A percentile compares a stretch with the other conserved stretches of the same genome.
These are phyloP conservation scores for Montipora efflorescens DNA, from an alignment of 64 coral and sea anemone genomes.

Conservation along the genomic window DNA sequence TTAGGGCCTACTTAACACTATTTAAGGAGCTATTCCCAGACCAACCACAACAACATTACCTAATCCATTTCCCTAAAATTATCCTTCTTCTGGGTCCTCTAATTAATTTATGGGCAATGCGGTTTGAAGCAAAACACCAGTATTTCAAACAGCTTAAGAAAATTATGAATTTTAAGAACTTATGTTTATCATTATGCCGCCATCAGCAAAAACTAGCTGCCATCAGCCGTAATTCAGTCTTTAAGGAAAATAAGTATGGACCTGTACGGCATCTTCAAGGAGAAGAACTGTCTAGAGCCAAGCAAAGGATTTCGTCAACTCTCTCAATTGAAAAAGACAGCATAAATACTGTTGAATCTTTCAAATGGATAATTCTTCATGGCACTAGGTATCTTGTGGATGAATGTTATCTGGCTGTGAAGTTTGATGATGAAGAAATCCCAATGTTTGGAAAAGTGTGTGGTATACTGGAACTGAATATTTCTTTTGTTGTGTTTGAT, in stretches of 20 bases:
- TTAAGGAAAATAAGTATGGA: background rate
- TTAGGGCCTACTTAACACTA: constrained; percentile 24
- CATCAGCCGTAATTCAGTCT: background rate
- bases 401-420: constrained; percentile 16
- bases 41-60: constrained; percentile 39
- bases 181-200: constrained; percentile 29
- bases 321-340: background rate
- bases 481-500: constrained; percentile 14
- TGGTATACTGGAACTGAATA: constrained; percentile 9
- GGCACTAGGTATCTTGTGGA: constrained; percentile 10
- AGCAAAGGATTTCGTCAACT: background rate
- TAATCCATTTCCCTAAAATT: constrained; percentile 65
- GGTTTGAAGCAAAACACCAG: constrained; percentile 51
- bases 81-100: constrained; percentile 65
- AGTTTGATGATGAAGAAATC: constrained; percentile 3
- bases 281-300: background rate
- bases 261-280: background rate
- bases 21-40: constrained; percentile 54
- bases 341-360: background rate
- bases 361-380: constrained; percentile 8
- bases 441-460: background rate
- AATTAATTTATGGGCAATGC: constrained; percentile 63
- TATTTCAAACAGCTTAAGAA: constrained; percentile 57
- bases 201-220: constrained; percentile 53
- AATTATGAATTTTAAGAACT: constrained; percentile 56